A percentile compares a stretch with the other conserved stretches of the same genome.
These are phyloP conservation scores for Zaprionus obscuricornis DNA, from an alignment of 2,888 invertebrate genomes.

Conservation along the genomic window DNA sequence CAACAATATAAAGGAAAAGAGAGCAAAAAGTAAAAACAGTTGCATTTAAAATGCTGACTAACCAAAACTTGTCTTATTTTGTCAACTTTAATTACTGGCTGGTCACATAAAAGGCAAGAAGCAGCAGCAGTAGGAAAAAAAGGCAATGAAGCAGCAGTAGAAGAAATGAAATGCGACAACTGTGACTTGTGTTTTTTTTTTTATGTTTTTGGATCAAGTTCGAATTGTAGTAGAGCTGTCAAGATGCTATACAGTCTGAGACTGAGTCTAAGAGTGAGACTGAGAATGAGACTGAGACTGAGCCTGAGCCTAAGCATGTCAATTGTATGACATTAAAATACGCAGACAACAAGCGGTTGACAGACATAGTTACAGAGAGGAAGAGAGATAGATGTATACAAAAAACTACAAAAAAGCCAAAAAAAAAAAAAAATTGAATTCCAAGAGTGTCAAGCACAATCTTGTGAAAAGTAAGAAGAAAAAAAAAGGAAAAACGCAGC, in stretches of 20 bases:
- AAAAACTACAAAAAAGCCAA: constrained; percentile 15
- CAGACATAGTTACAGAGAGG: constrained; percentile 2
- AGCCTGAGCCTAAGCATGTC: constrained; percentile 64
- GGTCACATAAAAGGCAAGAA: constrained; percentile 50
- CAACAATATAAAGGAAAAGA: too few species aligned
- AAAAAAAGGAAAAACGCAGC: too few species aligned
- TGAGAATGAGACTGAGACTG: too few species aligned
- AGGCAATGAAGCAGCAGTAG: background rate
- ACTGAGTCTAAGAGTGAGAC: too few species aligned
- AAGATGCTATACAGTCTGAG: too few species aligned
- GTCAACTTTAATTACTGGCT: constrained; percentile 70
- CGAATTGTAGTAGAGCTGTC: background rate
- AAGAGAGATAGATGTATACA: constrained; percentile 18
- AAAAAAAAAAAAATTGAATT: constrained; percentile 67
- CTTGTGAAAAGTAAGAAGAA: constrained; percentile 4
- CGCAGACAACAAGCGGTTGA: constrained; percentile 51
- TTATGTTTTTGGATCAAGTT: background rate
- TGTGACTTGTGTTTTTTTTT: too few species aligned
- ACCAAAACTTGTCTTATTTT: constrained; percentile 38
- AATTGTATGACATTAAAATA: constrained; percentile 69
- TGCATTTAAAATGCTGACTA: constrained; percentile 34
- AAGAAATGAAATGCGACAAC: constrained; percentile 9
- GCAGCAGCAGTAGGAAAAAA: constrained; percentile 6
- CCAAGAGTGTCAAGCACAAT: constrained; percentile 38
- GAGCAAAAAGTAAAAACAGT: constrained; percentile 20